Conservation (phyloP, 1,140 invertebrate species). For the Lucilia cuprina region DNA sequence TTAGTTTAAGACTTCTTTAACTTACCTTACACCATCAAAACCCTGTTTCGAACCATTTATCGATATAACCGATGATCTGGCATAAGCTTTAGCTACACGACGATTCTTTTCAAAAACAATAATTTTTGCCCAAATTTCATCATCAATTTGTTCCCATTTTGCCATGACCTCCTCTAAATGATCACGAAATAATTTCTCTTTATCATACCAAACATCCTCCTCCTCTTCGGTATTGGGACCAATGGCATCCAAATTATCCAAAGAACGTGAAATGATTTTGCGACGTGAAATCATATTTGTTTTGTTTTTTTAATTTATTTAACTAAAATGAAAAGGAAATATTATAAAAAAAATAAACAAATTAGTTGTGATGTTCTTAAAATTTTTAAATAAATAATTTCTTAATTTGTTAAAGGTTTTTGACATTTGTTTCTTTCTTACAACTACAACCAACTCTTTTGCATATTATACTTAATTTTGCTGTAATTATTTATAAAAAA, state of each 20-base stretch:
- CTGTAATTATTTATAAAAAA: neutral
- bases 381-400: neutral
- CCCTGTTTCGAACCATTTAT: constrained; percentile 94
- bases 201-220: constrained; percentile 92
- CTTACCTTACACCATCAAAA: constrained; percentile 92
- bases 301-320: neutral
- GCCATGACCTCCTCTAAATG: constrained; percentile 94
- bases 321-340: constrained; percentile 4
- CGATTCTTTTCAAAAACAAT: constrained; percentile 93
- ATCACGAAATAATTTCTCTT: constrained; percentile 93
- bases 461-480: neutral
- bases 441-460: no score
- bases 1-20: no score
- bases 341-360: neutral
- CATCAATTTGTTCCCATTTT: constrained; percentile 96
- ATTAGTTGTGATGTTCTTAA: neutral
- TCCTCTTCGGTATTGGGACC: constrained; percentile 81
- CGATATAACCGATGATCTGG: constrained; percentile 89
- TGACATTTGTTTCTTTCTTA: neutral
- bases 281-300: constrained; percentile 83
- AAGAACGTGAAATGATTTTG: constrained; percentile 86
- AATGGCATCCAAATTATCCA: constrained; percentile 84
- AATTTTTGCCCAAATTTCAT: constrained; percentile 97
- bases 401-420: neutral
- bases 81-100: constrained; percentile 93